Evolutionary conservation across 2,888 invertebrate genomes (phyloP), one percentile per base, ranked within the genome.

Genomic region (Azorinus chamasolen): DNA sequence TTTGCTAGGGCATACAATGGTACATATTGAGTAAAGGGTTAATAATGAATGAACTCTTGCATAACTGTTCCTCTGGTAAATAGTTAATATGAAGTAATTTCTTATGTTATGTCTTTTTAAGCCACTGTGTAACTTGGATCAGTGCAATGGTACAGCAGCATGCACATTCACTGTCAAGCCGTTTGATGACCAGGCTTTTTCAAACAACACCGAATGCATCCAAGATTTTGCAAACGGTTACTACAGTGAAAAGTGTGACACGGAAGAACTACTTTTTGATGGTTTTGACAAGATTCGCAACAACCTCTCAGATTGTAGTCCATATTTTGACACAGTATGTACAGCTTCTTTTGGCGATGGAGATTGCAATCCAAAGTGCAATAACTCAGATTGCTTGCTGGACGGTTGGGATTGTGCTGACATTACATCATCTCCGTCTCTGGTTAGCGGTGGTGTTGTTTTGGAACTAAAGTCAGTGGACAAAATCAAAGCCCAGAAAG

Each of bases 291-390:
- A 37, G 0, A 32, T 54, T 2, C 27, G 55, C 2, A 25, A n/a
- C 6, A 18, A 24, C 10, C 53, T 76, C 12, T 32, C n/a, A 3
- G 79, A 79, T 55, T 79, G 79, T 39, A 79, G 75, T 55, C 79
- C 79, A 14, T 79, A 64, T 51, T 75, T 75, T 18, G 18, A 75
- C 61, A 79, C 75, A 24, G 48, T 72, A 1, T 79, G 79, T 32
- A 75, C 75, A 10, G 2, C 20, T 2, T 59, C 59, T 10, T 69
- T 76, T 39, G 50, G 62, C 14, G 61, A 79, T 51, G 57, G 65
- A 0, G 16, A 22, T 3, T 79, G 79, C 46, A 57, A 72, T 20
- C 39, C 45, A 14, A 39, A 58, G 12, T 79, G 79, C 27, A 62
- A 76, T 41, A 75, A 68, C 27, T 32, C 27, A 0, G 72, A 68